Evolutionary conservation across 2,888 invertebrate species (phyloP).

Genomic region (Epinotia nisella): DNA sequence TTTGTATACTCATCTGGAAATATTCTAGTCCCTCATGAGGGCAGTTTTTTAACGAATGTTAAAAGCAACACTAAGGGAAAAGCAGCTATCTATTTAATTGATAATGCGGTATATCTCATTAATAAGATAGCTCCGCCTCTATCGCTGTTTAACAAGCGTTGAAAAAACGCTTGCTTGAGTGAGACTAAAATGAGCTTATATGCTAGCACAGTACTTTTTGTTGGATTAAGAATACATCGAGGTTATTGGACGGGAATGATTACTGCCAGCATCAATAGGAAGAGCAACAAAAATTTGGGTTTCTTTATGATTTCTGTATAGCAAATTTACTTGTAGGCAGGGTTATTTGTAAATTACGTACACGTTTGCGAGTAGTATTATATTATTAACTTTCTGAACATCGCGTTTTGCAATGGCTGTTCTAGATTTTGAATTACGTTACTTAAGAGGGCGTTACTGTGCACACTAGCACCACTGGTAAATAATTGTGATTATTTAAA

Average conservation of each 20-base stretch:
- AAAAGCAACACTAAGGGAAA: background rate
- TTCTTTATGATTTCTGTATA: constrained; percentile 12
- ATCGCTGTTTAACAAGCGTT: background rate
- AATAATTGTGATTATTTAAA: no score
- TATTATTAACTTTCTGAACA: background rate
- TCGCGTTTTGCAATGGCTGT: background rate
- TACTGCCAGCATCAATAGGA: constrained; percentile 21
- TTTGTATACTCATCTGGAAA: background rate
- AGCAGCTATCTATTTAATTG: background rate
- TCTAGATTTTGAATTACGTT: background rate
- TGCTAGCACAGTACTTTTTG: background rate
- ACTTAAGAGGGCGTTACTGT: no score
- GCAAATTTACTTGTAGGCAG: constrained; percentile 13
- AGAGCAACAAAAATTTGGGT: constrained; percentile 28
- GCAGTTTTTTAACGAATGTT: background rate
- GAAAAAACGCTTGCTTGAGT: background rate
- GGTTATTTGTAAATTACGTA: constrained; percentile 27
- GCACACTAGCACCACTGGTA: no score
- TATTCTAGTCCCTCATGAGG: background rate
- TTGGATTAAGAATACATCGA: constrained; percentile 10
- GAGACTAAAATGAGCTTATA: background rate
- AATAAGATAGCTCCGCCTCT: background rate
- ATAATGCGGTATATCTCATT: background rate
- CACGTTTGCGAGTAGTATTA: background rate
- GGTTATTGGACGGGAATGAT: constrained; percentile 18